These are phyloP conservation scores for Gadopsis bispinosus DNA, from an alignment of 2,797 vertebrate species.

Conservation along the genomic window DNA sequence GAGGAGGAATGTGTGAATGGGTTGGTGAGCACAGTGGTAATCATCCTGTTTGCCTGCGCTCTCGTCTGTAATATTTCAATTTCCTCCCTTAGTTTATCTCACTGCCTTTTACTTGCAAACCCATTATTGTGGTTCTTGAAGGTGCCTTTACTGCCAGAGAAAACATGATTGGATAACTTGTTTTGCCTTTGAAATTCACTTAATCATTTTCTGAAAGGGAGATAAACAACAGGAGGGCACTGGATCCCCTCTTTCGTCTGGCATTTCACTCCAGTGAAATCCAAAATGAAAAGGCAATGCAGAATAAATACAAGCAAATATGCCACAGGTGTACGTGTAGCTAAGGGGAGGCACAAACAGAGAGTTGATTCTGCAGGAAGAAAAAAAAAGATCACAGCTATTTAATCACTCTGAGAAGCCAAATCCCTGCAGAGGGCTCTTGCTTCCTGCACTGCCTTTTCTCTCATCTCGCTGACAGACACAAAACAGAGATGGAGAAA, in stretches of 20 bases:
- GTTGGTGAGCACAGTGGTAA: slow-evolving; percentile 49
- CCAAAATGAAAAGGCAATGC: slow-evolving; percentile 48
- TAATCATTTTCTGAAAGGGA: slow-evolving; percentile 32
- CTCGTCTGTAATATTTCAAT: slow-evolving; percentile 66
- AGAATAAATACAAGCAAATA: slow-evolving; percentile 50
- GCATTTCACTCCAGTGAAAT: slow-evolving; percentile 51
- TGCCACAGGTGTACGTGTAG: slow-evolving; percentile 30
- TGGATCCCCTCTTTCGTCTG: slow-evolving; percentile 39
- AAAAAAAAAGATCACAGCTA: slow-evolving; percentile 58
- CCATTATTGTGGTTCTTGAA: slow-evolving; percentile 42
- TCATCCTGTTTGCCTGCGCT: slow-evolving; percentile 52
- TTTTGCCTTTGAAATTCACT: slow-evolving; percentile 37
- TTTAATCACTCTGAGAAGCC: slow-evolving; percentile 50
- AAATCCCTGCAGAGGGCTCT: slow-evolving; percentile 46
- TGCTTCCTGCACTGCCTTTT: slow-evolving; percentile 32
- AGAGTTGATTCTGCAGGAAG: slow-evolving; percentile 45
- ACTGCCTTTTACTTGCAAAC: slow-evolving; percentile 39
- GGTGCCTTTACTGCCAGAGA: slow-evolving; percentile 20
- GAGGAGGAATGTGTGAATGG: slow-evolving; percentile 41
- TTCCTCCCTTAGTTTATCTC: slow-evolving; percentile 52
- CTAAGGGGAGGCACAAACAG: slow-evolving; percentile 38
- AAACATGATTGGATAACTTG: slow-evolving; percentile 31
- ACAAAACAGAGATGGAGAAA: slow-evolving; percentile 39
- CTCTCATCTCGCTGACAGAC: slow-evolving; percentile 67
- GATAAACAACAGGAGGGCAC: slow-evolving; percentile 29